These are phyloP conservation scores for Lepidurus arcticus DNA, from an alignment of 1,140 invertebrate species.

Conservation along the genomic window DNA sequence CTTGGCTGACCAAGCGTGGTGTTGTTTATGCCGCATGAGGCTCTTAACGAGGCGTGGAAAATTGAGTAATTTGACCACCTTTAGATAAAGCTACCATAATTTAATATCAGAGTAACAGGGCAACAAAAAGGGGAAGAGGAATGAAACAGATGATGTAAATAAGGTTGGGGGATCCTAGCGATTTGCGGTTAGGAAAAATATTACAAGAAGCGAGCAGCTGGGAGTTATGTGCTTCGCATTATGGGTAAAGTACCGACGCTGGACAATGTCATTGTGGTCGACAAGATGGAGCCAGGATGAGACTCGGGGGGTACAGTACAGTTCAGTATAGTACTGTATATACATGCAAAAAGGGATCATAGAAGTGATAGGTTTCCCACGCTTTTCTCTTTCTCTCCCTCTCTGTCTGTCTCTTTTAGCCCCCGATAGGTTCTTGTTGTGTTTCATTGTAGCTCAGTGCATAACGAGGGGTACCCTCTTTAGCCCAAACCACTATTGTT, in stretches of 20 bases:
- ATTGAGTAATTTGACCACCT: conserved; percentile 7
- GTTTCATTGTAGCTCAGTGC: background rate
- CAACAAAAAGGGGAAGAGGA: background rate
- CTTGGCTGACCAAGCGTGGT: background rate
- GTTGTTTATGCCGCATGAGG: conserved; percentile 6
- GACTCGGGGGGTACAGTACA: background rate
- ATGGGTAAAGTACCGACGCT: background rate
- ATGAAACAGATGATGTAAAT: background rate
- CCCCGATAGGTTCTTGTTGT: background rate
- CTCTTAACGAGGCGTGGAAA: background rate
- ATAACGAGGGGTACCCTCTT: background rate
- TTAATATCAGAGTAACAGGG: background rate
- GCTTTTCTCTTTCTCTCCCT: background rate
- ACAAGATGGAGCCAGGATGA: conserved; percentile 1
- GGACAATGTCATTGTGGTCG: conserved; percentile 11
- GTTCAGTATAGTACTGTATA: background rate
- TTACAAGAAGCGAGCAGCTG: conserved; percentile 3
- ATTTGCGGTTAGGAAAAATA: background rate
- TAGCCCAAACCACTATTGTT: background rate
- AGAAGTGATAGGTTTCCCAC: conserved; percentile 21
- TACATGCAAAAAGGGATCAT: conserved; percentile 15
- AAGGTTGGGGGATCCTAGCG: background rate
- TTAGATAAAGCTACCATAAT: background rate
- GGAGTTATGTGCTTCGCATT: conserved; percentile 9
- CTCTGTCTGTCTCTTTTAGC: background rate